These are phyloP conservation scores for Eilema griseolum DNA, from an alignment of 2,888 invertebrate species.

Conservation along the genomic window DNA sequence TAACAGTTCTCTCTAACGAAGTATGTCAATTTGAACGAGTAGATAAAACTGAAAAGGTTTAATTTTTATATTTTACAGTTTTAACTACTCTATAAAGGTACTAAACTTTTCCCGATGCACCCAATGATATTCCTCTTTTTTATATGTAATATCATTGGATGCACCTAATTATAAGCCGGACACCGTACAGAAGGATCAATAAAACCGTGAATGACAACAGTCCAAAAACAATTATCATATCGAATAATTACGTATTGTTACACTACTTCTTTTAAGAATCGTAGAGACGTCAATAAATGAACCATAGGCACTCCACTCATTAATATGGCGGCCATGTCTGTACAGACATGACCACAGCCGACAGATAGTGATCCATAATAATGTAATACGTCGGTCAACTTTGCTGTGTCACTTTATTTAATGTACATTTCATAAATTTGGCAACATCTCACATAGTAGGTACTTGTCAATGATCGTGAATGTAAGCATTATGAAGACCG, in stretches of 20 bases:
- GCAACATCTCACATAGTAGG: constrained; percentile 29
- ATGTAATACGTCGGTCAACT: constrained; percentile 22
- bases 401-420: constrained; percentile 55
- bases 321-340: neutral
- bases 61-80: no score
- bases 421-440: constrained; percentile 50
- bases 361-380: constrained; percentile 31
- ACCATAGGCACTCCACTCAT: neutral
- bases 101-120: no score
- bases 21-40: no score
- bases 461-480: constrained; percentile 20
- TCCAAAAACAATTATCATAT: neutral
- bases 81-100: no score
- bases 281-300: neutral
- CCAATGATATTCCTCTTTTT: no score
- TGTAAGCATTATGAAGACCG: constrained; percentile 27
- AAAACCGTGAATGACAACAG: no score
- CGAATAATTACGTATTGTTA: neutral
- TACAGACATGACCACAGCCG: neutral
- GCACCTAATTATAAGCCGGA: no score
- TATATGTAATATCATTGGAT: no score
- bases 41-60: no score
- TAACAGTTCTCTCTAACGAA: no score
- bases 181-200: no score
- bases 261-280: neutral